Conservation (phyloP, 2,797 vertebrate genomes). For the Nannoperca australis region DNA sequence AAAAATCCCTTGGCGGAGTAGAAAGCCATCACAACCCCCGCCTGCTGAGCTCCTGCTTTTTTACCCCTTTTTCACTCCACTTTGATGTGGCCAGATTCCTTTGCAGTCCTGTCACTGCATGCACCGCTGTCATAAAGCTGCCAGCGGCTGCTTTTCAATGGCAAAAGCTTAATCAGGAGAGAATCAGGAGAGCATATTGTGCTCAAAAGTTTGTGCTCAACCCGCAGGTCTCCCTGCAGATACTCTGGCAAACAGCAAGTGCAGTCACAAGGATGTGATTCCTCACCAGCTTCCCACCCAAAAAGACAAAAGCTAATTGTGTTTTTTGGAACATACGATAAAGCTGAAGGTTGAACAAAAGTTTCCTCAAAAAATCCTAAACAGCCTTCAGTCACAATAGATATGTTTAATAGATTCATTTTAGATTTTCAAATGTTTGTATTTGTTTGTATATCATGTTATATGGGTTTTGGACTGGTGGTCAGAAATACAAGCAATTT, state of each 20-base stretch:
- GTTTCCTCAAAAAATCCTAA: neutral
- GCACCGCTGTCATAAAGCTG: conserved; percentile 6
- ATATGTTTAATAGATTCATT: neutral
- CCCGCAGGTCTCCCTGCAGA: neutral
- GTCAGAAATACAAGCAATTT: neutral
- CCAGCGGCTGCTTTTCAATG: neutral
- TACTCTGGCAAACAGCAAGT: neutral
- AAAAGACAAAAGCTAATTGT: neutral
- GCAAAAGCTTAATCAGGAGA: neutral
- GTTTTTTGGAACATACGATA: neutral
- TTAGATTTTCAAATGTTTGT: neutral
- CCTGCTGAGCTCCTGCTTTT: conserved; percentile 14
- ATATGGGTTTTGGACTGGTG: neutral
- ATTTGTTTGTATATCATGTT: neutral
- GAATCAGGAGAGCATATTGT: neutral
- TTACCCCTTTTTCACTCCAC: neutral
- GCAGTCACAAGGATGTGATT: neutral
- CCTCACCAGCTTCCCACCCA: neutral
- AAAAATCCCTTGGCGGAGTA: conserved; percentile 36
- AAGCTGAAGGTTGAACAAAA: neutral
- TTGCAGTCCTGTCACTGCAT: conserved; percentile 9
- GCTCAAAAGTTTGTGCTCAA: neutral
- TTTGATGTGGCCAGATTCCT: conserved; percentile 26
- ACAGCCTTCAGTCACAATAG: neutral
- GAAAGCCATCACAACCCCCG: conserved; percentile 29